These are phyloP conservation scores for Fistularia commersonii DNA, from an alignment of 2,797 vertebrate genomes.

Conservation along the genomic window DNA sequence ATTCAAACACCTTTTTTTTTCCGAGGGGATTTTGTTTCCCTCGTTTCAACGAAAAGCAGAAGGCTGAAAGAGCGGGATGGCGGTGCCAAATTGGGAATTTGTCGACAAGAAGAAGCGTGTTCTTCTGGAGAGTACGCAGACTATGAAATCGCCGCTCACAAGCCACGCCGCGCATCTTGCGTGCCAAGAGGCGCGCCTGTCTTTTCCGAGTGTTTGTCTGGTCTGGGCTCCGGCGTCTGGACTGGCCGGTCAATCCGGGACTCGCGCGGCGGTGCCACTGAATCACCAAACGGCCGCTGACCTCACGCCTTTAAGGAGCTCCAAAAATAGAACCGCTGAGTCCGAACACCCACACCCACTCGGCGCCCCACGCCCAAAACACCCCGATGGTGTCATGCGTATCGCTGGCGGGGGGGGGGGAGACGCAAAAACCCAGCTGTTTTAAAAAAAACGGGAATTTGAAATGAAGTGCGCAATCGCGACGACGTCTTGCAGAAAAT, in stretches of 20 bases:
- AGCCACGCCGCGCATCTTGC: too few species aligned
- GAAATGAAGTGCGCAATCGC: neutral
- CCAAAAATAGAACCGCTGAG: slow-evolving; percentile 51
- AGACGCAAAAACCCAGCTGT: neutral
- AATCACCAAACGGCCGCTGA: slow-evolving; percentile 42
- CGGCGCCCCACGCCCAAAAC: slow-evolving; percentile 10
- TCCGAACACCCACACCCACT: slow-evolving; percentile 23
- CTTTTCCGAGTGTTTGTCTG: slow-evolving; percentile 29
- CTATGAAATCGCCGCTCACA: too few species aligned
- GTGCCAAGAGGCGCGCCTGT: too few species aligned
- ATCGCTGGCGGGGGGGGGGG: neutral
- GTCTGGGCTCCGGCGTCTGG: slow-evolving; percentile 16
- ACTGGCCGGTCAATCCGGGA: slow-evolving; percentile 23
- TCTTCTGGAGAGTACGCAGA: too few species aligned
- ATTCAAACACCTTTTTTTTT: too few species aligned
- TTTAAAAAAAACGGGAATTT: neutral
- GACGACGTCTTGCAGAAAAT: neutral
- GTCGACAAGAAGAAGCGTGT: too few species aligned
- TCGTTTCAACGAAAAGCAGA: too few species aligned
- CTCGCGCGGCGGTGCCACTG: slow-evolving; percentile 39
- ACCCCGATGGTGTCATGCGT: slow-evolving; percentile 32
- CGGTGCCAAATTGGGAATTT: too few species aligned
- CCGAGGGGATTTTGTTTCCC: too few species aligned
- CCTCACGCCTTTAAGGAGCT: slow-evolving; percentile 44
- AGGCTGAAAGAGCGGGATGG: too few species aligned